Evolutionary conservation across 2,113 vertebrate species (phyloP).

Genomic region (Chionis minor): DNA sequence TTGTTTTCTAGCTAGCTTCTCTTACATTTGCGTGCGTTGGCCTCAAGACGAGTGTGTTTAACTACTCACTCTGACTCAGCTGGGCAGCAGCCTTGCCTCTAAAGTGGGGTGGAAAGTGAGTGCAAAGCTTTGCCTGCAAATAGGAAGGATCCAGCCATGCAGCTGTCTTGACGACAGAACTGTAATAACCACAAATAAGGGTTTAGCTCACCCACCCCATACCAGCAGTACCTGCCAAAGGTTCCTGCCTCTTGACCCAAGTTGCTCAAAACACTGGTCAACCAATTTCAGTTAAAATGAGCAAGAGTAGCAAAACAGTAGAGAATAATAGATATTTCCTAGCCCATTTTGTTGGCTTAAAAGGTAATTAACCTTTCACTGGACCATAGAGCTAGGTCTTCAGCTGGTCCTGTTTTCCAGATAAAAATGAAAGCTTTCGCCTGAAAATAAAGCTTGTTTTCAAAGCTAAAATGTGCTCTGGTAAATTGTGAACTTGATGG

Average conservation of each 20-base stretch:
- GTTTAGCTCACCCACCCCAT: background rate
- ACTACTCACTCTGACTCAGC: background rate
- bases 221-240: background rate
- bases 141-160: background rate
- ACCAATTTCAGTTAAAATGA: background rate
- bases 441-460: background rate
- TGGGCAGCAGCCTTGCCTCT: background rate
- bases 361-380: constrained; percentile 26
- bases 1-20: background rate
- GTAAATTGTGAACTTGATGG: background rate
- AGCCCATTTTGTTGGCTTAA: background rate
- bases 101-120: background rate
- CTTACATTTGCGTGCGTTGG: rapidly evolving
- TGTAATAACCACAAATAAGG: background rate
- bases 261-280: background rate
- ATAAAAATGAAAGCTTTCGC: background rate
- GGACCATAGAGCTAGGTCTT: background rate
- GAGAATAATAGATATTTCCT: constrained; percentile 5
- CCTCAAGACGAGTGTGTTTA: background rate
- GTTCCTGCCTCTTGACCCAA: background rate
- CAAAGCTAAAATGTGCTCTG: background rate
- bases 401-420: background rate
- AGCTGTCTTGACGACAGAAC: background rate
- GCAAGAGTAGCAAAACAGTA: background rate
- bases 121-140: background rate